A percentile compares a stretch with the other conserved stretches of the same genome.
phyloP scores from a whole-genome alignment of 1,140 invertebrate species.

The Tetragonula clypearis region DNA sequence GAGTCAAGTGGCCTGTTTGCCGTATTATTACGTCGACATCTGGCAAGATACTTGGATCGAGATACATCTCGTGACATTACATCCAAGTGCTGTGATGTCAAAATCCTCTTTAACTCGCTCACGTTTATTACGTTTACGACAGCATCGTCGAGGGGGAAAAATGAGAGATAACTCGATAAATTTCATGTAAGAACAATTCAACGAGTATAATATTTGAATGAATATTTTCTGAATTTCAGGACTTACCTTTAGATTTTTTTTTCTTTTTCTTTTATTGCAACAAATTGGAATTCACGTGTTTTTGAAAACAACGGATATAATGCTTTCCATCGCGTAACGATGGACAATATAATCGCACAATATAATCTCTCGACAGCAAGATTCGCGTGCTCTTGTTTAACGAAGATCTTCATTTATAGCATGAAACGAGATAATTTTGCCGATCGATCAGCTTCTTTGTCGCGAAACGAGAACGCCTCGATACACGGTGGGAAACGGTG shows the following conservation, averaged over 20 bases:
- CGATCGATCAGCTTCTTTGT: neutral
- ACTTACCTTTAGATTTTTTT: too few species aligned
- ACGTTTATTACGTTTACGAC: neutral
- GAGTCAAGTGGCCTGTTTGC: slow-evolving; percentile 11
- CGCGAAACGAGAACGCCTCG: slow-evolving; percentile 1
- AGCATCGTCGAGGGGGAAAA: neutral
- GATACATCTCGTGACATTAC: slow-evolving; percentile 9
- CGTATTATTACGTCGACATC: slow-evolving; percentile 16
- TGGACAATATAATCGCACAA: neutral
- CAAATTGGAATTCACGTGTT: too few species aligned
- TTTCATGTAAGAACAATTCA: neutral
- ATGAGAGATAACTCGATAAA: neutral
- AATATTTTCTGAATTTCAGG: neutral
- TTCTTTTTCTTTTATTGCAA: too few species aligned
- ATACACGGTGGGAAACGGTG: neutral
- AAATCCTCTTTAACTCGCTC: neutral
- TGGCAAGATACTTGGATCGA: neutral
- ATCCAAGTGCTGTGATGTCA: neutral
- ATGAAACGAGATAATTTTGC: neutral
- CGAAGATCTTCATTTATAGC: neutral
- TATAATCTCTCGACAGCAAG: neutral
- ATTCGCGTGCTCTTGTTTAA: neutral
- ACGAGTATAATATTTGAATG: neutral
- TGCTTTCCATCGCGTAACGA: neutral
- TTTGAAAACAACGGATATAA: neutral